Conservation (phyloP, 2,888 invertebrate genomes). For the Trachelus troglodyta region DNA sequence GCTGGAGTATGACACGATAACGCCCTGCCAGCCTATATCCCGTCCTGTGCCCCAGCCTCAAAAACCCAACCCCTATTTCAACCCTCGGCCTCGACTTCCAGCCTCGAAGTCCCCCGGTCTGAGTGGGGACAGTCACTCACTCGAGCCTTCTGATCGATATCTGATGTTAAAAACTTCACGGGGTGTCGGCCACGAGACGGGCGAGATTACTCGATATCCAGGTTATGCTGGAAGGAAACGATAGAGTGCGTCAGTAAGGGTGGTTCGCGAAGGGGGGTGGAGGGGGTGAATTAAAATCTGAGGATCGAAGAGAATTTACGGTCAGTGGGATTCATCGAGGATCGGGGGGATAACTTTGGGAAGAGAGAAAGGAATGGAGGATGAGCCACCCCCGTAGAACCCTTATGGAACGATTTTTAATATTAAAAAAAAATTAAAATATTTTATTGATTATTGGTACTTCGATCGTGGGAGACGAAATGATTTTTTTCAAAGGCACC, state of each 20-base stretch:
- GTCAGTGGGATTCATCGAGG: background rate
- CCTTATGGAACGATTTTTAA: background rate
- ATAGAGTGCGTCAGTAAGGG: background rate
- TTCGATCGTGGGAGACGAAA: no score
- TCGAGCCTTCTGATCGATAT: constrained; percentile 40
- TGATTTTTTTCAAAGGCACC: no score
- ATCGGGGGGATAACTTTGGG: background rate
- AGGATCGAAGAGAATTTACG: background rate
- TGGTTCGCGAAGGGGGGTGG: background rate
- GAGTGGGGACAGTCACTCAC: background rate
- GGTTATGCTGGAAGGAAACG: background rate
- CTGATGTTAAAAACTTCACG: constrained; percentile 36
- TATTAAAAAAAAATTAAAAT: background rate
- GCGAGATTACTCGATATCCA: background rate
- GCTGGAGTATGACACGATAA: constrained; percentile 47
- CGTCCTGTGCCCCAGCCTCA: background rate
- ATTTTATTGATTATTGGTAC: no score
- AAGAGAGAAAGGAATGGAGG: background rate
- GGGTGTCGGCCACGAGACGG: constrained; percentile 7
- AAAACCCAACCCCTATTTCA: background rate
- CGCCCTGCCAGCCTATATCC: constrained; percentile 25
- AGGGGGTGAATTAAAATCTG: background rate
- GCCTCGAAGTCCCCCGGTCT: constrained; percentile 6
- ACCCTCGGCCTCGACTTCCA: constrained; percentile 33
- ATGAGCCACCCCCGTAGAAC: background rate